These are phyloP conservation scores for Tetraodon nigroviridis DNA, from an alignment of 2,113 vertebrate genomes.

Conservation along the genomic window DNA sequence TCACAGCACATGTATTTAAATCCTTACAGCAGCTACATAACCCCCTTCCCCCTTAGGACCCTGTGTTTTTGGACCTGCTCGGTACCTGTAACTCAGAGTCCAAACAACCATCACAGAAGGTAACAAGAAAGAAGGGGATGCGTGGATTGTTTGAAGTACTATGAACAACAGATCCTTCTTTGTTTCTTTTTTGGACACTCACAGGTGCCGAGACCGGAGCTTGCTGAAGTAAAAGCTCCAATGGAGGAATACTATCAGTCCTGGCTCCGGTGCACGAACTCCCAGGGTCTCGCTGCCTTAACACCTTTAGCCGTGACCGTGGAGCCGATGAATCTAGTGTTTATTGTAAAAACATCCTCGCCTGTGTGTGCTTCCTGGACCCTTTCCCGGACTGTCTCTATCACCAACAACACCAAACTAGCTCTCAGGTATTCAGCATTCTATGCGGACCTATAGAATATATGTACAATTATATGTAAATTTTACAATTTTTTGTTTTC, in stretches of 20 bases:
- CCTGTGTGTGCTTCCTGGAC: constrained; percentile 1
- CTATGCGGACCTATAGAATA: neutral
- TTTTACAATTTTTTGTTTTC: neutral
- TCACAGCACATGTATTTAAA: neutral
- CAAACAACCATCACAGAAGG: constrained; percentile 62
- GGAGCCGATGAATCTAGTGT: constrained; percentile 77
- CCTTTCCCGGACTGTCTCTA: constrained; percentile 65
- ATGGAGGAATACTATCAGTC: constrained; percentile 74
- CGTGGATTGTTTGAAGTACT: neutral
- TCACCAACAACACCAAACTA: constrained; percentile 85
- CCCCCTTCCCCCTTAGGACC: constrained; percentile 69
- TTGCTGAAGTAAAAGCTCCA: constrained; percentile 48
- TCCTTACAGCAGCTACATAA: neutral
- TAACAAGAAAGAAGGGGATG: too few species aligned
- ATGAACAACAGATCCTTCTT: neutral
- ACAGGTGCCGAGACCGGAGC: neutral
- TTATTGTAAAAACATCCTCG: constrained; percentile 67
- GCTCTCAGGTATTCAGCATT: constrained; percentile 66
- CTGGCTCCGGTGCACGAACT: constrained; percentile 25
- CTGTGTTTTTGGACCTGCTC: constrained; percentile 84
- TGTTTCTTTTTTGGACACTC: neutral
- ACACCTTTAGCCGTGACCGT: constrained; percentile 65
- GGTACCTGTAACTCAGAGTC: constrained; percentile 87
- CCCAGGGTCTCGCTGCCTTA: constrained; percentile 1
- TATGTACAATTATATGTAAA: neutral